These are phyloP conservation scores for Papilio polyxenes DNA, from an alignment of 1,140 invertebrate genomes.

Conservation along the genomic window DNA sequence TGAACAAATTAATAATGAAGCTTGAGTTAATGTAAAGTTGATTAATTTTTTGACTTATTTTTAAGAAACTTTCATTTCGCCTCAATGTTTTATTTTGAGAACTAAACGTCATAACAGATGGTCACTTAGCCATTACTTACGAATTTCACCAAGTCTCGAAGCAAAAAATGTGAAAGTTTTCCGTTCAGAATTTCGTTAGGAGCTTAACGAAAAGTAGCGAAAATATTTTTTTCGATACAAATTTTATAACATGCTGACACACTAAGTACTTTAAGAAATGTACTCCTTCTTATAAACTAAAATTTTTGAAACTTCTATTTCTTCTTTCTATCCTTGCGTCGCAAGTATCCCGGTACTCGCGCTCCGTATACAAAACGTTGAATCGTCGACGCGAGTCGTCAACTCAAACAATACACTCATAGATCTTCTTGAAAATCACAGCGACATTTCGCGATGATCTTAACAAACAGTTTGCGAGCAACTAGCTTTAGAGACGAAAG, in stretches of 20 bases:
- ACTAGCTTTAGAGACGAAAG: too few relatives aligned
- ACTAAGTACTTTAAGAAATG: neutral
- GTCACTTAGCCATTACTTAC: slow-evolving; percentile 10
- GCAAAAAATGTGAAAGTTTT: slow-evolving; percentile 30
- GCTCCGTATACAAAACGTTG: too few relatives aligned
- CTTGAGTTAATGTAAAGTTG: too few relatives aligned
- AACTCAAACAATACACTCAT: too few relatives aligned
- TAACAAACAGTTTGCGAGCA: too few relatives aligned
- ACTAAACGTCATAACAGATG: neutral
- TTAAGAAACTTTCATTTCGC: neutral
- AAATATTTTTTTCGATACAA: slow-evolving; percentile 25
- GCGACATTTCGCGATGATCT: too few relatives aligned
- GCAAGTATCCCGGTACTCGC: too few relatives aligned
- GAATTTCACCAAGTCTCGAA: slow-evolving; percentile 5
- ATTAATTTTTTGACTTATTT: neutral
- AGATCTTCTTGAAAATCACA: too few relatives aligned
- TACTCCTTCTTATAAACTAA: neutral
- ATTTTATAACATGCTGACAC: neutral
- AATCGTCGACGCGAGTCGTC: too few relatives aligned
- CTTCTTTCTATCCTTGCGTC: too few relatives aligned
- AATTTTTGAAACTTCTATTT: too few relatives aligned
- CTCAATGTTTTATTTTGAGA: neutral
- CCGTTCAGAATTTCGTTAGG: neutral
- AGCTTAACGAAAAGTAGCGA: neutral
- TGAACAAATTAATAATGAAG: too few relatives aligned